These are phyloP conservation scores for Meandrusa payeni DNA, from an alignment of 2,888 invertebrate genomes.

Conservation along the genomic window DNA sequence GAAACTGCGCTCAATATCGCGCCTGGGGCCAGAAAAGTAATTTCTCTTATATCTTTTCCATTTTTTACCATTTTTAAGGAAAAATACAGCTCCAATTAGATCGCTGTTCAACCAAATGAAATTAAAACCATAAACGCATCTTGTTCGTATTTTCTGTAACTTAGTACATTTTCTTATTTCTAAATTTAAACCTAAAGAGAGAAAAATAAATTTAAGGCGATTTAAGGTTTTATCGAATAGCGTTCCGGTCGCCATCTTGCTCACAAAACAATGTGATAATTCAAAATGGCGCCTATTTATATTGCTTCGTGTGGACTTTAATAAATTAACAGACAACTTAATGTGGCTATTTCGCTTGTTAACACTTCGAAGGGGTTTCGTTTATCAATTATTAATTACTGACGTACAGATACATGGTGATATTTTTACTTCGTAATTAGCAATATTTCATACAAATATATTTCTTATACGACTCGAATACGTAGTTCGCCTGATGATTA, in stretches of 20 bases:
- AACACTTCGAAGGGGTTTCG: constrained; percentile 17
- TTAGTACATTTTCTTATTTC: constrained; percentile 3
- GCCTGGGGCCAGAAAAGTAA: constrained; percentile 42
- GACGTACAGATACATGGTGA: constrained; percentile 5
- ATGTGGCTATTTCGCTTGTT: neutral
- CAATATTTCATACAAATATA: too few species aligned
- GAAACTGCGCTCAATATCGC: constrained; percentile 33
- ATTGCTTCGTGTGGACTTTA: neutral
- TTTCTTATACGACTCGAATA: too few species aligned
- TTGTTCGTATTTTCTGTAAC: constrained; percentile 28
- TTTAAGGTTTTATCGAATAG: constrained; percentile 4
- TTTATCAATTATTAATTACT: constrained; percentile 8
- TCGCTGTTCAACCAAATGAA: constrained; percentile 35
- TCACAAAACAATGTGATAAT: neutral
- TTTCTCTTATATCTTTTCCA: constrained; percentile 37
- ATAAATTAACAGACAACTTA: constrained; percentile 6
- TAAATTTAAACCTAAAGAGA: constrained; percentile 14
- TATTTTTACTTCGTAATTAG: too few species aligned
- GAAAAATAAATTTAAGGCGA: constrained; percentile 12
- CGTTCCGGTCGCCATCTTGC: constrained; percentile 10
- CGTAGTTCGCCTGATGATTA: too few species aligned
- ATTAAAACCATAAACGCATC: constrained; percentile 37
- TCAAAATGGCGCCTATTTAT: constrained; percentile 13
- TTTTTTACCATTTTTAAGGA: constrained; percentile 32
- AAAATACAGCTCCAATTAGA: constrained; percentile 29